Base-by-base conservation (phyloP, 2,113 vertebrate species). In the Atlantisia rogersi region DNA sequence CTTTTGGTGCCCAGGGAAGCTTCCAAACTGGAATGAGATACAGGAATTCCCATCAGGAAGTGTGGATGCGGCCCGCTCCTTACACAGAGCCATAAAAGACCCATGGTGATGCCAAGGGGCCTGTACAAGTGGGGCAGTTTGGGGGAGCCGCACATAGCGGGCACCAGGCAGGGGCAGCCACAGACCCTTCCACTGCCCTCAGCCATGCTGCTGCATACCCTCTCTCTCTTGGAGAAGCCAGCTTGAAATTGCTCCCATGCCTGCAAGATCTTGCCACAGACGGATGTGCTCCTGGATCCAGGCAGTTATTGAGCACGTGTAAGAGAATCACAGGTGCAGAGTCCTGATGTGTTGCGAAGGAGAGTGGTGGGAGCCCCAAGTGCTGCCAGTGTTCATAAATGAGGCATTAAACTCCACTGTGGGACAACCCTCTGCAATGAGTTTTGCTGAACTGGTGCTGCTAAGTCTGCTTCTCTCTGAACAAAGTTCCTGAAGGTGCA, bases 141-240 rank as follows among this genome's bases (percentile, higher is more conserved):
- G 29, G 21, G 12, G 25, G 29, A 62, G 28, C n/a, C 39, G 15
- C 6, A 1, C 29, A 15, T 0, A 1, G 19, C 1, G 0, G 19
- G 9, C 29, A 44, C 11, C 0, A 2, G 13, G 37, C 59, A 60
- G 32, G 37, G 16, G 19, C 35, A 73, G 28, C 52, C 62, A 62
- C 55, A 31, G 55, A 62, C 6, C n/a, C 14, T 39, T 10, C 16
- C 1, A 22, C 22, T 5, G 9, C 25, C 53, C 55, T 28, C 48
- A 69, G 55, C 20, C 1, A 1, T 26, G 39, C 13, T 53, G 53
- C 68, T 35, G 68, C 0, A 1, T 46, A 46, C 44, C 18, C 69
- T 28, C 69, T 35, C 40, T 32, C 31, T 42, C 56, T 37, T 62
- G 26, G 50, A 56, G 32, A 63, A 76, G 16, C 56, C 26, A 21